Percentiles rank a stretch among this genome's conserved stretches.
Conservation (phyloP, 2,113 vertebrate genomes). For the Chaetops frenatus region DNA sequence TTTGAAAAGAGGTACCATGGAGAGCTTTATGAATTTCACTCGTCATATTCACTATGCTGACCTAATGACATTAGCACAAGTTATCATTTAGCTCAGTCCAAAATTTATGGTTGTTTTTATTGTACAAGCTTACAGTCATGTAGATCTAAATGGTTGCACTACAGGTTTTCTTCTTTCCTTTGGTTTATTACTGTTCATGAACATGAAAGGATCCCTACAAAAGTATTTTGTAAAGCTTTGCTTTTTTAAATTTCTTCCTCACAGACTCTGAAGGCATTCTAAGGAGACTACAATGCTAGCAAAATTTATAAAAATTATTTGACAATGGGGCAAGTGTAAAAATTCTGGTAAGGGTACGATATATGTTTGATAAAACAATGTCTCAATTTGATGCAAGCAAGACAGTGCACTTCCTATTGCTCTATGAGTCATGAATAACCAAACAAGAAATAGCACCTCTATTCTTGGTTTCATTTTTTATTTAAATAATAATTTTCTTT, state of each 20-base stretch:
- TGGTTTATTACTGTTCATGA: neutral
- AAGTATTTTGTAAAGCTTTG: neutral
- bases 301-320: neutral
- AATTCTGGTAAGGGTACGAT: neutral
- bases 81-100: neutral
- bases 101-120: neutral
- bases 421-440: neutral
- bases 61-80: neutral
- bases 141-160: neutral
- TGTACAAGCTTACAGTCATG: neutral
- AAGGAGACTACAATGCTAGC: neutral
- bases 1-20: neutral
- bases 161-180: neutral
- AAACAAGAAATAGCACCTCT: neutral
- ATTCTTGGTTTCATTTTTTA: neutral
- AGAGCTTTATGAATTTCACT: neutral
- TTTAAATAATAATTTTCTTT: neutral
- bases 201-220: neutral
- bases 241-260: neutral
- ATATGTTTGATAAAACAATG: neutral
- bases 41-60: neutral
- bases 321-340: neutral
- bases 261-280: neutral
- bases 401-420: neutral
- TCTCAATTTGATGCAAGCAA: neutral